Evolutionary conservation across 1,140 invertebrate species (phyloP).

Genomic region (Ostrea edulis): DNA sequence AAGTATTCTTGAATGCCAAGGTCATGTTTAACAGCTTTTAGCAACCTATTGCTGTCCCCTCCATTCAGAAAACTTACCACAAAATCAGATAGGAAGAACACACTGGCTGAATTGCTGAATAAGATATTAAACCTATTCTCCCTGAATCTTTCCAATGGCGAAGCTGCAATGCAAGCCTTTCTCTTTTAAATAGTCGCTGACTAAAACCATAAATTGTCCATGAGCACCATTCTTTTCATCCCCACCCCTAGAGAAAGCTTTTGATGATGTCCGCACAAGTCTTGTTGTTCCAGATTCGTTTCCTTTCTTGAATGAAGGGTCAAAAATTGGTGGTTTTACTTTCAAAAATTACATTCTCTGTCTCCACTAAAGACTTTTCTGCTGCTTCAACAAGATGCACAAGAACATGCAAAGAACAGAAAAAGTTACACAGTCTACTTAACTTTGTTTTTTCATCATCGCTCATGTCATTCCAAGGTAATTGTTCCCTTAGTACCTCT

Average conservation of each 20-base stretch:
- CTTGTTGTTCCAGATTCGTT: slow-evolving; percentile 42
- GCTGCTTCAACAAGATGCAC: too few species aligned
- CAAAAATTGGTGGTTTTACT: too few species aligned
- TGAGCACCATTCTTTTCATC: slow-evolving; percentile 56
- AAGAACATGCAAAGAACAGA: too few species aligned
- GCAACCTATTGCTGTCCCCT: slow-evolving; percentile 22
- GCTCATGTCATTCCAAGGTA: too few species aligned
- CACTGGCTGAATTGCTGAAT: slow-evolving; percentile 15
- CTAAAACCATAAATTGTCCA: slow-evolving; percentile 23
- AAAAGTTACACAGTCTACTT: too few species aligned
- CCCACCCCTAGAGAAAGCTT: slow-evolving; percentile 40
- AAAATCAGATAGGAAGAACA: slow-evolving; percentile 21
- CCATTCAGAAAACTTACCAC: slow-evolving; percentile 15
- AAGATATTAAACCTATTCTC: slow-evolving; percentile 57
- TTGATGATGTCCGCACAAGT: slow-evolving; percentile 40
- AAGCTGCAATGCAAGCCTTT: too few species aligned
- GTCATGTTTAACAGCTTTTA: slow-evolving; percentile 45
- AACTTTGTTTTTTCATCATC: too few species aligned
- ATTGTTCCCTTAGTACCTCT: background rate
- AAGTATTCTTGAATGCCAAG: slow-evolving; percentile 24
- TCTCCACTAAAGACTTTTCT: too few species aligned
- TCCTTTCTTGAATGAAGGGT: background rate
- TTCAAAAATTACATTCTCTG: too few species aligned
- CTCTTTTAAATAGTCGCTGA: too few species aligned
- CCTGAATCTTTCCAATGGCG: slow-evolving; percentile 29